These are phyloP conservation scores for Harpagifer antarcticus DNA, from an alignment of 2,797 vertebrate genomes.

Conservation along the genomic window DNA sequence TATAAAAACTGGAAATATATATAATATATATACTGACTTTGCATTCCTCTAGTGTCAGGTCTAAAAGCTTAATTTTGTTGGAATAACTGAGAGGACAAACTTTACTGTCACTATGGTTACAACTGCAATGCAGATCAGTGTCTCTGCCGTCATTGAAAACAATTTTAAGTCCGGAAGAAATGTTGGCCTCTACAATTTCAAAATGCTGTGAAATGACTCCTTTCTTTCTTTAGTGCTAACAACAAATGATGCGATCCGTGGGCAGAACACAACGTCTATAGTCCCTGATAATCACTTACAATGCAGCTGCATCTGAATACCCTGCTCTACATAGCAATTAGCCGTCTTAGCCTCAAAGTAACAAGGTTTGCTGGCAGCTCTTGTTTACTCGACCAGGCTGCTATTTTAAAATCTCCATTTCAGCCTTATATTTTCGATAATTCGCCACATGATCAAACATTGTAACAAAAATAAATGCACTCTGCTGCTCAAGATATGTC, in stretches of 20 bases:
- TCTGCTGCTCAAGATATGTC: slow-evolving; percentile 6
- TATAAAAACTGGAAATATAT: too few species aligned
- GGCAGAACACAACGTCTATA: background rate
- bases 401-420: slow-evolving; percentile 35
- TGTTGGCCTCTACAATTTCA: background rate
- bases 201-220: slow-evolving; percentile 1
- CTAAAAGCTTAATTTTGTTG: background rate
- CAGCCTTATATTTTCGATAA: slow-evolving; percentile 4
- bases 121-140: background rate
- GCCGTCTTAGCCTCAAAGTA: background rate
- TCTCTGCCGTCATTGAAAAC: background rate
- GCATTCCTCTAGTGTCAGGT: background rate
- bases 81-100: background rate
- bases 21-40: background rate
- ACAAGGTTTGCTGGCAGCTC: slow-evolving; percentile 12
- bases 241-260: background rate
- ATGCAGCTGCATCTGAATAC: slow-evolving; percentile 11
- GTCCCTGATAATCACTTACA: background rate
- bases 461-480: slow-evolving; percentile 20
- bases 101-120: slow-evolving; percentile 13
- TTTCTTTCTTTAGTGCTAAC: background rate
- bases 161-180: background rate
- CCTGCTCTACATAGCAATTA: background rate
- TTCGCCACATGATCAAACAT: slow-evolving; percentile 26
- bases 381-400: slow-evolving; percentile 1